Evolutionary conservation across 2,797 vertebrate species (phyloP).

Genomic region (Australoheros facetus): DNA sequence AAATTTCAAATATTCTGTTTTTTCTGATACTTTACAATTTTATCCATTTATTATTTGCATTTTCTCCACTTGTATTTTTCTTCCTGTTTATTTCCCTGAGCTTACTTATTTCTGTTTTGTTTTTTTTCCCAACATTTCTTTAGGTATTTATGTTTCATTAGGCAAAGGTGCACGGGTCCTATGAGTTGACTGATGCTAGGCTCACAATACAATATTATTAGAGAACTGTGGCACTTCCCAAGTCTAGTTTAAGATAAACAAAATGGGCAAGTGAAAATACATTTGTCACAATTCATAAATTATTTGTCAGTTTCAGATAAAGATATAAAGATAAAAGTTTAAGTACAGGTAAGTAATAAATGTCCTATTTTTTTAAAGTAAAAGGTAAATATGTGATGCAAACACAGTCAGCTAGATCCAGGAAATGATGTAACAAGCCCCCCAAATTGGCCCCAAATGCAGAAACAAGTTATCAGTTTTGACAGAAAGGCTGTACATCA

Average conservation of each 20-base stretch:
- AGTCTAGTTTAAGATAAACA: not conserved
- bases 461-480: constrained; percentile 49
- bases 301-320: not conserved
- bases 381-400: not conserved
- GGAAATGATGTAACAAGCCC: not conserved
- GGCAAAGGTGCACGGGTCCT: not conserved
- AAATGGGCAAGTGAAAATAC: not conserved
- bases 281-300: not conserved
- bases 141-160: not conserved
- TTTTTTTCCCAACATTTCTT: not conserved
- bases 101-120: not conserved
- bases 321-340: not conserved
- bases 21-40: not conserved
- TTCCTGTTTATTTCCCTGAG: not conserved
- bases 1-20: not conserved
- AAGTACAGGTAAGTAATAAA: not conserved
- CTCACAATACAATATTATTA: too few species aligned
- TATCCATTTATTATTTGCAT: not conserved
- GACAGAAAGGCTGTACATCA: constrained; percentile 33
- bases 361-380: too few species aligned
- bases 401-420: not conserved
- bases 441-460: constrained; percentile 25
- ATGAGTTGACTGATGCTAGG: not conserved
- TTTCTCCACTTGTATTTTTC: not conserved
- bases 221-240: not conserved